Percentiles rank a stretch among this genome's conserved stretches.
These are phyloP conservation scores for Yponomeuta cagnagella DNA, from an alignment of 2,888 invertebrate genomes.

Conservation along the genomic window DNA sequence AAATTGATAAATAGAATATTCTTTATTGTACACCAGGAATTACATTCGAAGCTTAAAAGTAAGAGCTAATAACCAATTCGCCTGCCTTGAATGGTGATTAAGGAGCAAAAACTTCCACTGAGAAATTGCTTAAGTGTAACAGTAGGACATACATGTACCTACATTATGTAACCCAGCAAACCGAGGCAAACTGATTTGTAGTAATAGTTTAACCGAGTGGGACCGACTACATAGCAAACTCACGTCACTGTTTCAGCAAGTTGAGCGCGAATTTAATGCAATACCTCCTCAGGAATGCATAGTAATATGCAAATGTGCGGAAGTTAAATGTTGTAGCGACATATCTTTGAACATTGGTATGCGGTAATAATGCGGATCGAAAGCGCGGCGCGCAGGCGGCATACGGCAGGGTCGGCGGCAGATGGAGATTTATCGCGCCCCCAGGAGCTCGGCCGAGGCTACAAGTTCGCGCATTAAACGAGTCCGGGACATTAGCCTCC, in stretches of 20 bases:
- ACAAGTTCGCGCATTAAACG: constrained; percentile 75
- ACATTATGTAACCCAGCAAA: constrained; percentile 21
- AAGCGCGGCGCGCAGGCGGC: not conserved
- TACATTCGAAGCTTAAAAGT: no score
- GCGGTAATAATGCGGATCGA: constrained; percentile 13
- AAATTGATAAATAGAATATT: no score
- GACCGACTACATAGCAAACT: constrained; percentile 46
- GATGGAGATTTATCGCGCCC: constrained; percentile 73
- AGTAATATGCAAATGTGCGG: constrained; percentile 14
- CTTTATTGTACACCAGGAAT: no score
- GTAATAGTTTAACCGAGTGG: constrained; percentile 53
- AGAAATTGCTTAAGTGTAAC: no score
- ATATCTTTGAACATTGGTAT: constrained; percentile 14
- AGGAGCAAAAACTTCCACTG: no score
- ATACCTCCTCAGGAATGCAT: constrained; percentile 9
- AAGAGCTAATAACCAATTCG: no score
- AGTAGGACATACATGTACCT: no score
- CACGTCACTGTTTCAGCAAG: constrained; percentile 10
- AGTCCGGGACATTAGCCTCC: constrained; percentile 73
- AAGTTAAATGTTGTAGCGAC: not conserved
- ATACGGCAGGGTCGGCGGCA: constrained; percentile 33
- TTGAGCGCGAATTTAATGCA: not conserved
- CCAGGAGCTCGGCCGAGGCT: constrained; percentile 59
- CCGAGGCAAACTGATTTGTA: constrained; percentile 63
- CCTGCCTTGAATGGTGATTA: no score